Evolutionary conservation across 2,797 vertebrate species (phyloP), one percentile per base, ranked within the genome.

Genomic region (Coilia nasus): DNA sequence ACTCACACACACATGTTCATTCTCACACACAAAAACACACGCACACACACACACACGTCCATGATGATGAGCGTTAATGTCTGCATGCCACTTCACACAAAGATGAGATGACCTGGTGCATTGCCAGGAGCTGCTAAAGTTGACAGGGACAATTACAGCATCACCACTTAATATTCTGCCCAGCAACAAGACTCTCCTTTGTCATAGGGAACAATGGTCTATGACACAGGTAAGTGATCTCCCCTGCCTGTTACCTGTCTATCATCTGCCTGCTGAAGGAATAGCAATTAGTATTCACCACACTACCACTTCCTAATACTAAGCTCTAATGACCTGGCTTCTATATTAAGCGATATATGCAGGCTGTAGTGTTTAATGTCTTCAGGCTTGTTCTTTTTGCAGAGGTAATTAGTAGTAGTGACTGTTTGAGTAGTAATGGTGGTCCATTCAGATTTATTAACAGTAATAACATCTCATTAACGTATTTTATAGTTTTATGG

Each of bases 181-280:
- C 12, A 67, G 50, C 3, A 1, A 82, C 56, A 1, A 84, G 31
- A 78, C 14, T 21, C 81, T 56, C 81, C 62, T 81, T 81, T 82
- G 85, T 67, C 82, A 83, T 60, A 21, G 87, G 86, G 87, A 83
- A 86, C 88, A 86, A 87, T 86, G 80, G 85, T 82, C 60, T 85
- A 71, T 86, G 88, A 83, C 71, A 82, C 84, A 23, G 82, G 78
- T 83, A 87, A 85, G 86, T 86, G 85, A 89, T 85, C 85, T 87
- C 83, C 86, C 78, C 62, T 82, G 85, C 82, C 88, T 86, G 85
- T 80, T 85, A 59, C 60, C 88, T 87, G 82, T 87, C 86, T 60
- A 81, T 89, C 88, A 84, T 83, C 57, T 78, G 7, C 86, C 10
- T 35, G 62, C 81, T 28, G 25, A 81, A 21, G 82, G 87, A 80